Percentiles rank a stretch among this genome's conserved stretches.
Evolutionary conservation across 2,888 invertebrate genomes (phyloP).

Genomic region (Meiosimyza decipiens): DNA sequence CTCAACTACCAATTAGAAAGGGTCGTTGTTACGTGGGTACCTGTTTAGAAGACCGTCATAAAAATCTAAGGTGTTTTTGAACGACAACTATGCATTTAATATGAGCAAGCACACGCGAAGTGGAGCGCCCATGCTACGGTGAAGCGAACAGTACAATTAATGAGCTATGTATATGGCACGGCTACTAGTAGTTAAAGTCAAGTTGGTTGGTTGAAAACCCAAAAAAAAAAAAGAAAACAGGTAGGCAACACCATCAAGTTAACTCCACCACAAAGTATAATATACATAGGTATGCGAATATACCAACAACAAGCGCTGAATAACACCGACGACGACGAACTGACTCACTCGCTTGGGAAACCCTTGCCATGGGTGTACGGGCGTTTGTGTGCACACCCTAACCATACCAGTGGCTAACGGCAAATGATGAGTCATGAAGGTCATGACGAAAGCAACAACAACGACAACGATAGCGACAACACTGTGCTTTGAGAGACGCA

Average conservation of each 20-base stretch:
- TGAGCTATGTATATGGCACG: not conserved
- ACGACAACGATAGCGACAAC: constrained; percentile 7
- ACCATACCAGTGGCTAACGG: constrained; percentile 43
- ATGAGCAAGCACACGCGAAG: not conserved
- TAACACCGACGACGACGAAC: constrained; percentile 27
- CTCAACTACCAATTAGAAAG: not conserved
- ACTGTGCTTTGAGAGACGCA: not conserved
- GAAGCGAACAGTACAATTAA: not conserved
- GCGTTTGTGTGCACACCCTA: constrained; percentile 36
- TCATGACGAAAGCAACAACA: constrained; percentile 62
- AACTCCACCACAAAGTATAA: constrained; percentile 8
- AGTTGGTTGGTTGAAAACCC: not conserved
- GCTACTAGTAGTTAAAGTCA: not conserved
- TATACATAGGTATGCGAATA: not conserved
- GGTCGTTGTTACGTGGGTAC: not conserved
- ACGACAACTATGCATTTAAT: not conserved
- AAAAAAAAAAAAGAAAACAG: constrained; percentile 1
- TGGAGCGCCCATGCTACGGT: constrained; percentile 4
- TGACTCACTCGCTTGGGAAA: constrained; percentile 49
- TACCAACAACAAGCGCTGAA: constrained; percentile 12
- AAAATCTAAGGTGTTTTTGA: constrained; percentile 19
- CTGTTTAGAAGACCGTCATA: constrained; percentile 2
- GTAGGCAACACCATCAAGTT: constrained; percentile 8
- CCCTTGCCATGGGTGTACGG: constrained; percentile 48
- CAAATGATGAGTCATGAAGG: constrained; percentile 67